Evolutionary conservation across 2,797 vertebrate genomes (phyloP).

Genomic region (Steatocranus sp.): DNA sequence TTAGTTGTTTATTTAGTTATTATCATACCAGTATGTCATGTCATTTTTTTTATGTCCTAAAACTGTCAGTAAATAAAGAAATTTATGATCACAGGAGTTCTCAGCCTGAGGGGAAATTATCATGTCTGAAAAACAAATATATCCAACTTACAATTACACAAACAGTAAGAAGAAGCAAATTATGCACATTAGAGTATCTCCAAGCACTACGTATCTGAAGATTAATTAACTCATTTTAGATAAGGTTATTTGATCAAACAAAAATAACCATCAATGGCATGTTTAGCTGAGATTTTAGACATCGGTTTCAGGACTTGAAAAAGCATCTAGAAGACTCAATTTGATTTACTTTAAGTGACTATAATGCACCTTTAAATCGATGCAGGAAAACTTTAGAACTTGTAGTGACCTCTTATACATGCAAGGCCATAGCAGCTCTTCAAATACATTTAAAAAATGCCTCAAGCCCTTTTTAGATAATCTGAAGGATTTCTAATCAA

Average conservation of each 20-base stretch:
- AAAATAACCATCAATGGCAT: neutral
- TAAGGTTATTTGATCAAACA: neutral
- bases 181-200: neutral
- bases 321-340: neutral
- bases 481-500: neutral
- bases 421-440: neutral
- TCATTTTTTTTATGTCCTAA: neutral
- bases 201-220: neutral
- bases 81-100: neutral
- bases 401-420: neutral
- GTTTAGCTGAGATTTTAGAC: neutral
- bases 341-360: neutral
- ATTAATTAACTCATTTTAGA: neutral
- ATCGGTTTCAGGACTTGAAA: neutral
- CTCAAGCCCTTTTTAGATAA: neutral
- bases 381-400: neutral
- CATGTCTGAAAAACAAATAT: neutral
- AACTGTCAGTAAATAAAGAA: neutral
- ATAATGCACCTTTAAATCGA: neutral
- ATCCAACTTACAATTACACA: neutral
- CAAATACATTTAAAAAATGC: neutral
- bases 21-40: neutral
- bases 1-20: neutral
- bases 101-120: neutral
- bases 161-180: neutral